These are phyloP conservation scores for Pollicipes pollicipes DNA, from an alignment of 1,140 invertebrate genomes.

Conservation along the genomic window DNA sequence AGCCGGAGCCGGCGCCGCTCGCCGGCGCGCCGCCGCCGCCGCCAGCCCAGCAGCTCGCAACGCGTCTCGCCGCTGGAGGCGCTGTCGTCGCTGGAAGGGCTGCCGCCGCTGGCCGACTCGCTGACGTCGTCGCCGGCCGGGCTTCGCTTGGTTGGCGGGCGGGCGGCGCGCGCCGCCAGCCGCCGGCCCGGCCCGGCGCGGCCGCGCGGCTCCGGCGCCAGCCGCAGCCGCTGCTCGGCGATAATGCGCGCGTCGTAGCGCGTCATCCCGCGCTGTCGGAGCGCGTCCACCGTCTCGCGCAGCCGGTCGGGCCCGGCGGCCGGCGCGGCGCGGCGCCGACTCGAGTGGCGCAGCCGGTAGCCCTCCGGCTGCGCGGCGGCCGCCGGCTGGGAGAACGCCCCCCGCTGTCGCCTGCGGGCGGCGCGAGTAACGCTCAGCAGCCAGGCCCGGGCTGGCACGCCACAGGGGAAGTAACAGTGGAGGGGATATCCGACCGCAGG, in stretches of 20 bases:
- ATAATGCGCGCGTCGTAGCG: background rate
- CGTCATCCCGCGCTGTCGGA: background rate
- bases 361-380: background rate
- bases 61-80: background rate
- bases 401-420: background rate
- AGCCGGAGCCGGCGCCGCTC: background rate
- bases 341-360: background rate
- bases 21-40: too few relatives aligned
- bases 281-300: background rate
- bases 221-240: background rate
- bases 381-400: background rate
- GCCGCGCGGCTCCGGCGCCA: background rate
- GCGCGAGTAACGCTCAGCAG: too few relatives aligned
- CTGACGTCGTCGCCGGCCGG: background rate
- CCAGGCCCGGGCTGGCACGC: too few relatives aligned
- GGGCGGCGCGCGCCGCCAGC: too few relatives aligned
- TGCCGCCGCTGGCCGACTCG: background rate
- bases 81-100: background rate
- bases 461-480: too few relatives aligned
- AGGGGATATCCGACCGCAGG: too few relatives aligned
- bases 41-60: background rate
- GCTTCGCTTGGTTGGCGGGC: background rate
- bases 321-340: too few relatives aligned
- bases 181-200: too few relatives aligned
- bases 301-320: background rate